Percentiles rank a stretch among this genome's conserved stretches.
These are phyloP conservation scores for Drosophila subsilvestris DNA, from an alignment of 2,888 invertebrate genomes.

Conservation along the genomic window DNA sequence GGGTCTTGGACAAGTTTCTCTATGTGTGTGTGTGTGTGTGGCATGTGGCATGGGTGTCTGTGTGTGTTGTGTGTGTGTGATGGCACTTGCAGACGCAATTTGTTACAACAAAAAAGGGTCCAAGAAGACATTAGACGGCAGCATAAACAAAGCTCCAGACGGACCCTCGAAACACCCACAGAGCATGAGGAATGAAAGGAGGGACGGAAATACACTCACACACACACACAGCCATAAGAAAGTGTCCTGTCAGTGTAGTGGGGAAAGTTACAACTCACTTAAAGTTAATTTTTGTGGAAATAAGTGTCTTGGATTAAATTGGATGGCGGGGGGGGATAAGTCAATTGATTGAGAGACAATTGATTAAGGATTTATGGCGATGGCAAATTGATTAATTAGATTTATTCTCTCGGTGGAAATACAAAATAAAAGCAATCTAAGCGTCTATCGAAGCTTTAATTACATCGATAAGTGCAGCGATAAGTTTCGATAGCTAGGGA, in stretches of 20 bases:
- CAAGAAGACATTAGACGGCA: constrained; percentile 58
- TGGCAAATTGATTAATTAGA: neutral
- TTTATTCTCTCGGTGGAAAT: too few species aligned
- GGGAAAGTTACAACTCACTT: constrained; percentile 30
- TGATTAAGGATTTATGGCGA: neutral
- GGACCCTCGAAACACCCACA: constrained; percentile 34
- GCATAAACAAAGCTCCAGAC: constrained; percentile 72
- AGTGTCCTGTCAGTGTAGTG: neutral
- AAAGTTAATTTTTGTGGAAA: constrained; percentile 31
- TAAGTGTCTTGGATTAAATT: constrained; percentile 11
- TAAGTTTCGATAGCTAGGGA: neutral
- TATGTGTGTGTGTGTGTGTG: neutral
- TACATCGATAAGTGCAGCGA: too few species aligned
- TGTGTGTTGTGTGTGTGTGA: constrained; percentile 25
- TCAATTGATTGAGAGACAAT: neutral
- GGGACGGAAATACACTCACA: constrained; percentile 2
- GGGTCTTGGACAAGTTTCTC: constrained; percentile 14
- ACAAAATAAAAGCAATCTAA: neutral
- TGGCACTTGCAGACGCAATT: constrained; percentile 74
- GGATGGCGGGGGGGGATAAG: neutral
- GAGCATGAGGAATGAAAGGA: neutral
- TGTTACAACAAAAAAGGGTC: constrained; percentile 66
- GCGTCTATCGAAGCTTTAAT: too few species aligned
- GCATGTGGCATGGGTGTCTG: neutral
- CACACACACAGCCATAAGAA: constrained; percentile 1